phyloP scores from a whole-genome alignment of 2,888 invertebrate genomes.

The Cryptophagus acutangulus region DNA sequence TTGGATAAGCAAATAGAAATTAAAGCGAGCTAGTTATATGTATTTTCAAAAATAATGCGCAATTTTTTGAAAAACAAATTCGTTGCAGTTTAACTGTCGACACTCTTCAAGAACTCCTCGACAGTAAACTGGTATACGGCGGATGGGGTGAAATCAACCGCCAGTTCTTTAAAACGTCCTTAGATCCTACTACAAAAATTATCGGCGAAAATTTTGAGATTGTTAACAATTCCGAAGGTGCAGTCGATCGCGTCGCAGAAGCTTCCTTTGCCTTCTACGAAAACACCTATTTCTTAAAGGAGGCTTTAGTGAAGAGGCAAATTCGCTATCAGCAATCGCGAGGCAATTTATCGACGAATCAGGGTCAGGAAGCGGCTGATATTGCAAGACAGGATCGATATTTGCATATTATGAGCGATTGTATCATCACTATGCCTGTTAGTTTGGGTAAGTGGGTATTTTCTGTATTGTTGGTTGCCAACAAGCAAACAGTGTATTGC shows the following conservation, averaged over 20 bases:
- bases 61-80: too few species aligned
- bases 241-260: slow-evolving; percentile 62
- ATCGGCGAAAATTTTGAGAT: slow-evolving; percentile 64
- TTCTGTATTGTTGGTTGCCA: background rate
- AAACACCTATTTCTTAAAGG: slow-evolving; percentile 65
- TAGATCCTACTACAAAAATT: slow-evolving; percentile 61
- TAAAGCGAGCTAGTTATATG: too few species aligned
- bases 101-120: slow-evolving; percentile 63
- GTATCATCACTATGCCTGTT: slow-evolving; percentile 71
- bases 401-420: slow-evolving; percentile 78
- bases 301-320: slow-evolving; percentile 59
- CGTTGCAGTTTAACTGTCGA: slow-evolving; percentile 74
- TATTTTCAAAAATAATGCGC: too few species aligned
- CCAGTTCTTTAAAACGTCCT: slow-evolving; percentile 64
- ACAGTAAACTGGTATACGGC: slow-evolving; percentile 61
- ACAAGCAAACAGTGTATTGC: background rate
- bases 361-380: slow-evolving; percentile 19
- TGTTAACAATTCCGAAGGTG: slow-evolving; percentile 57
- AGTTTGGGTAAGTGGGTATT: background rate
- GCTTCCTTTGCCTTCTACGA: slow-evolving; percentile 78
- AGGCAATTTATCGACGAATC: slow-evolving; percentile 18
- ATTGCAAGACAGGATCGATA: slow-evolving; percentile 40
- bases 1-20: too few species aligned
- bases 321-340: slow-evolving; percentile 35
- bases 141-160: slow-evolving; percentile 70